Evolutionary conservation across 2,113 vertebrate genomes (phyloP), one percentile per base, ranked within the genome.

Genomic region (Heteronetta atricapilla): DNA sequence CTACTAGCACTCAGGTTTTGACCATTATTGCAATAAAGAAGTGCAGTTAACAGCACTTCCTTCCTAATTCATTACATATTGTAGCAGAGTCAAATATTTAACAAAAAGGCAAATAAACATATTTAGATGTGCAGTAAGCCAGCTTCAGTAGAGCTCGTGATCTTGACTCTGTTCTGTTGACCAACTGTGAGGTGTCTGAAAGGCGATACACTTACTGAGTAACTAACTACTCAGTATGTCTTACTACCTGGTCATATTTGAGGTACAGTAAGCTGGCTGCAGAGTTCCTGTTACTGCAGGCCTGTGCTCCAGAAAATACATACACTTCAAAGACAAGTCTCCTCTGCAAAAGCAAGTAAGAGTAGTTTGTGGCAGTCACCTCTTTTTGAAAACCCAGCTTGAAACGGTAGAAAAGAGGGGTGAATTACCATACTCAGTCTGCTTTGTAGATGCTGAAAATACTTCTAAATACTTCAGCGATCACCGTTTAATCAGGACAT

Each of bases 401-500:
- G 82, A 89, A 95, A 74, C 53, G 34, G 26, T 96, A 92, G 68
- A 17, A 86, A 63, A 70, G 29, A 74, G 17, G 13, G 86, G 53
- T 96, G 86, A 90, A 90, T 84, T 94, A 46, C 33, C 63, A 69
- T 63, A 40, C 48, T 70, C 26, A 0, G 21, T 88, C 90, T 93
- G 46, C 95, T 84, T 50, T 94, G 48, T 95, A 96, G 50, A 84
- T 95, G 86, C 70, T 93, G 88, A 93, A 86, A 84, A 95, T 62
- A 64, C 90, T 88, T 72, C 94, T 95, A 84, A 89, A 72, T 85
- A 76, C 93, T 66, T 86, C 93, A 82, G 13, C 2, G 80, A 95
- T 95, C 95, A 73, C 70, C 95, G 44, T 89, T 88, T 60, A 96
- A 88, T 93, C 93, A 92, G 88, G 50, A 96, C 93, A 48, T 96